Evolutionary conservation across 64 coral and sea anemone species (phyloP), one percentile per base, ranked within the genome.

Genomic region (Platygyra sinensis): DNA sequence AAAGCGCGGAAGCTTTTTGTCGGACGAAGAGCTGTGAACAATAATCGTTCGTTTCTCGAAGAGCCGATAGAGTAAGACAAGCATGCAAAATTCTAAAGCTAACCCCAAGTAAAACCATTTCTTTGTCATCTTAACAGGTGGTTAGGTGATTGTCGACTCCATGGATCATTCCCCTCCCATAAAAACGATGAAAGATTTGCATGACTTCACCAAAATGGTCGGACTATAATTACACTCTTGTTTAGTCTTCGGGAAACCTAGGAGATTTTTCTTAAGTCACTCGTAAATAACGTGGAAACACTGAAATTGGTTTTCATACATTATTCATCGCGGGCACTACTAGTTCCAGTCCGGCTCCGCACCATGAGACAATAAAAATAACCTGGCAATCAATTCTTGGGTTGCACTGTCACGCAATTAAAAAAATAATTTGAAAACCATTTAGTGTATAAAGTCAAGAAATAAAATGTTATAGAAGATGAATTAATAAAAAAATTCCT

Each of bases 51-150:
- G 20, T 30, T 79, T 13, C 49, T 55, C 50, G 50, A 79, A 79
- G 55, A 79, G 76, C n/a, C 76, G 76, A 57, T 79, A 79, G 2
- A 79, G 52, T 25, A 79, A 12, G 25, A 79, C 22, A 55, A 79
- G 22, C 9, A 79, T 28, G 3, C n/a, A 29, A 55, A 79, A 49
- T 25, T 79, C 50, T 29, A 79, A 55, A 29, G 51, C 49, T 3
- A 79, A 22, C 28, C 49, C 76, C 11, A 79, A 5, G 4, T 57
- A 79, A 24, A 28, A n/a, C 22, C 24, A 79, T 25, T 27, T 52
- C 14, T 4, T 52, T 17, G 9, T 0, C 76, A 79, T 79, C 6
- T 55, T 57, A 14, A 46, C 38, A 46, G 30, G 30, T 57, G 54
- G 10, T 57, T 0, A 19, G 19, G 63, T n/a, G 24, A 2, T 20